phyloP scores from a whole-genome alignment of 2,888 invertebrate species.

The Xestia c-nigrum region DNA sequence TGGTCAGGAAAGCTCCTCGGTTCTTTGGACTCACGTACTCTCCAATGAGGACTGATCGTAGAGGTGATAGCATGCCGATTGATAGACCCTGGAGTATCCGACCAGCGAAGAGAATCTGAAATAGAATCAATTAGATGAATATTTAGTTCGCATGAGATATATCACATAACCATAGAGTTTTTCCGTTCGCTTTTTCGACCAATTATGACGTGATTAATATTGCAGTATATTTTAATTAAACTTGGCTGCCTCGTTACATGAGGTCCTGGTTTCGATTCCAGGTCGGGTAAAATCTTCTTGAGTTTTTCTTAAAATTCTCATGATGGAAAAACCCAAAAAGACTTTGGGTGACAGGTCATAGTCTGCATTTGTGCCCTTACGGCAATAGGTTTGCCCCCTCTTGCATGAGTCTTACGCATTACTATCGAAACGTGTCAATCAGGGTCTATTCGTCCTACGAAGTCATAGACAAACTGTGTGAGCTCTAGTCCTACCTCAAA shows the following conservation, averaged over 20 bases:
- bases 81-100: slow-evolving; percentile 80
- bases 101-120: slow-evolving; percentile 63
- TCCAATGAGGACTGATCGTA: slow-evolving; percentile 87
- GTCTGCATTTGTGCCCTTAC: not conserved
- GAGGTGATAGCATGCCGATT: slow-evolving; percentile 86
- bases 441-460: not conserved
- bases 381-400: not conserved
- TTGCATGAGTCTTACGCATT: not conserved
- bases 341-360: too few relatives aligned
- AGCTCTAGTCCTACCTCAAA: slow-evolving; percentile 64
- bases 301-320: not conserved
- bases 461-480: not conserved
- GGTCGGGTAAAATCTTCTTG: not conserved
- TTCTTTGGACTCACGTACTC: slow-evolving; percentile 90
- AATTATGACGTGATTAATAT: not conserved
- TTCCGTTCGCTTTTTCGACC: not conserved
- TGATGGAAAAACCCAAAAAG: too few relatives aligned
- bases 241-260: not conserved
- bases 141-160: not conserved
- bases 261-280: not conserved
- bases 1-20: slow-evolving; percentile 91
- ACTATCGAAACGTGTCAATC: not conserved
- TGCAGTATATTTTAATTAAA: not conserved
- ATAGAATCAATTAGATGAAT: not conserved
- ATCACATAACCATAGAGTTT: not conserved